Conservation (phyloP, 2,888 invertebrate genomes). For the Drosophila antonietae region DNA sequence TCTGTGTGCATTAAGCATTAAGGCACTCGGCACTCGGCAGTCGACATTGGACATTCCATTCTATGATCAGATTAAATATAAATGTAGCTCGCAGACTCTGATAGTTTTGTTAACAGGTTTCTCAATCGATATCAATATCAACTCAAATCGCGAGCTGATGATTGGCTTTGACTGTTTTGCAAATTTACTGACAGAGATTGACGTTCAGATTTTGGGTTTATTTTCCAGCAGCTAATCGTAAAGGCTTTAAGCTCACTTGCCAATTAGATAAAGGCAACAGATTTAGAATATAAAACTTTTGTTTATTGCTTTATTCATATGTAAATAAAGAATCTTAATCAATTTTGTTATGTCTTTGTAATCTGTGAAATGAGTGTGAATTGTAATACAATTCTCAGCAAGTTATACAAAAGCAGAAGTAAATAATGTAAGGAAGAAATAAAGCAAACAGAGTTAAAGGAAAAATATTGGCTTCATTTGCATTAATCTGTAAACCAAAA, state of each 20-base stretch:
- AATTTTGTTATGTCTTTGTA: too few relatives aligned
- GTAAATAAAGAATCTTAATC: too few relatives aligned
- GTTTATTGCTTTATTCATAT: too few relatives aligned
- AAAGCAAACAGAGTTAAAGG: not conserved
- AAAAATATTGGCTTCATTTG: not conserved
- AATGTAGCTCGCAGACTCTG: slow-evolving; percentile 24
- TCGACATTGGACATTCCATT: slow-evolving; percentile 21
- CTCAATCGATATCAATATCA: slow-evolving; percentile 7
- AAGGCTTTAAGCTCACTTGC: too few relatives aligned
- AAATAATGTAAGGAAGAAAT: too few relatives aligned
- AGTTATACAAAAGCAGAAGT: too few relatives aligned
- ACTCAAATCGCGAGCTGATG: slow-evolving; percentile 1
- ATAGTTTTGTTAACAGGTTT: slow-evolving; percentile 36
- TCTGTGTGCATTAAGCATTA: slow-evolving; percentile 49
- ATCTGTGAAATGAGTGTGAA: not conserved
- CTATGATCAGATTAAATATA: slow-evolving; percentile 37
- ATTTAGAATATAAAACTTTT: not conserved
- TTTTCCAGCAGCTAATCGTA: slow-evolving; percentile 1
- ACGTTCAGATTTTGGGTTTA: not conserved
- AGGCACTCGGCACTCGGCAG: slow-evolving; percentile 33
- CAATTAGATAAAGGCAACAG: too few relatives aligned
- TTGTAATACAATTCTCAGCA: not conserved
- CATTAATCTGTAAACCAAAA: not conserved
- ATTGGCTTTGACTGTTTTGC: not conserved
- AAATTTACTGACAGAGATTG: slow-evolving; percentile 11